Base-by-base conservation (phyloP, 2,113 vertebrate species). In the Trichechus manatus region DNA sequence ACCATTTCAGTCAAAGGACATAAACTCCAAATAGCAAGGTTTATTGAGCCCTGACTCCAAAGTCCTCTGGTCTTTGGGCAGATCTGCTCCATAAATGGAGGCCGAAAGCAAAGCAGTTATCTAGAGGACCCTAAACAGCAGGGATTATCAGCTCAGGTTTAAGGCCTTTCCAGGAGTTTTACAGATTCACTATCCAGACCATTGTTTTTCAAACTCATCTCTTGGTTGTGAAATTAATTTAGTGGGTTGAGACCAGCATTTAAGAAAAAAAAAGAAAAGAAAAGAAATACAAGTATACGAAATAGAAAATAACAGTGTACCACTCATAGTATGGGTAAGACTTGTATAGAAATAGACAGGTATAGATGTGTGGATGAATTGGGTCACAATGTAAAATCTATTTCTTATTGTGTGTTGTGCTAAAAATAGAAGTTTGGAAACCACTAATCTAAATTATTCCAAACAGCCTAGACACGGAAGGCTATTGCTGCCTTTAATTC, bases 331-430 rank as follows among this genome's bases (percentile, higher is more conserved):
- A n/a, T 78, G 72, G 50, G 63, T 20, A 31, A 36, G 13, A 20
- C 3, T 19, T 19, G 2, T 0, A 0, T n/a, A 31, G 10, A 9
- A 31, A 44, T 3, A 27, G 4, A 11, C 0, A 17, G 5, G 10
- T 1, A 19, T 2, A 8, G 22, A 19, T 9, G 2, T 15, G 36
- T 4, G 23, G 42, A 50, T 6, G 39, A 15, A 5, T 33, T 4
- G 9, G 0, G 17, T 7, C 4, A 1, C 4, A 14, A 36, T 0
- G 3, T 11, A 14, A 78, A n/a, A 75, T 8, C 27, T 25, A 0
- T 4, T 63, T 36, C 63, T 77, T 25, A 20, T 10, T 14, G 74
- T 27, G 74, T 1, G 29, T 33, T 17, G 13, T 33, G 1, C 14
- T 50, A 7, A n/a, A 27, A 56, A 33, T 59, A n/a, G 47, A 50